Conservation (phyloP, 2,797 vertebrate genomes). For the Salarias fasciatus region DNA sequence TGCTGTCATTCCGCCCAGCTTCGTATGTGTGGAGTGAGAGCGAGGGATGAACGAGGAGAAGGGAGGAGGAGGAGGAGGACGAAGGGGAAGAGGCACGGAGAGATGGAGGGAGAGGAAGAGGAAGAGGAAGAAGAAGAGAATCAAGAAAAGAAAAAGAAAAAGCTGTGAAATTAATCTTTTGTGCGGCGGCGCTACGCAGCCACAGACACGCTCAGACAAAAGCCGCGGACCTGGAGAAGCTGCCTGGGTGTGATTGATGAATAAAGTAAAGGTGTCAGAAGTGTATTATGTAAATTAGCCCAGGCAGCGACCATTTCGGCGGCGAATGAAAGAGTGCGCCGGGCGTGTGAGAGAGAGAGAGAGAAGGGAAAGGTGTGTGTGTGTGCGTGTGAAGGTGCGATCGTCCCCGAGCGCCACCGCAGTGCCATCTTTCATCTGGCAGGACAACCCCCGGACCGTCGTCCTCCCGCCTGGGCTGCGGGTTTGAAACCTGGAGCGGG, state of each 20-base stretch:
- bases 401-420: slow-evolving; percentile 93
- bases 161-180: slow-evolving; percentile 99
- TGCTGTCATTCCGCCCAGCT: slow-evolving; percentile 96
- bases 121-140: slow-evolving; percentile 65
- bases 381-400: slow-evolving; percentile 74
- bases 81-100: slow-evolving; percentile 13
- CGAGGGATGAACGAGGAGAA: slow-evolving; percentile 84
- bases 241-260: slow-evolving; percentile 96
- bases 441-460: slow-evolving; percentile 93
- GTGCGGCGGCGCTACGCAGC: slow-evolving; percentile 98
- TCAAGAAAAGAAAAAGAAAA: slow-evolving; percentile 76
- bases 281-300: slow-evolving; percentile 99
- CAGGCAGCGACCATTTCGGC: slow-evolving; percentile 95
- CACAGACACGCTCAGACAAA: slow-evolving; percentile 99
- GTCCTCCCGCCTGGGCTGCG: slow-evolving; percentile 82
- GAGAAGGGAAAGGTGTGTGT: no score
- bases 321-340: slow-evolving; percentile 88
- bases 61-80: slow-evolving; percentile 75
- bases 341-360: slow-evolving; percentile 52
- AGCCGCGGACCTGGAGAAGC: slow-evolving; percentile 97
- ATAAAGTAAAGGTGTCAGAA: slow-evolving; percentile 99
- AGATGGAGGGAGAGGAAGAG: slow-evolving; percentile 53
- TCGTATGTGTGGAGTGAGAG: slow-evolving; percentile 96
- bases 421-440: slow-evolving; percentile 96
- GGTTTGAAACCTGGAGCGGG: slow-evolving; percentile 49